Base-by-base conservation (phyloP, 1,140 invertebrate genomes). In the Drosophila arawakana region DNA sequence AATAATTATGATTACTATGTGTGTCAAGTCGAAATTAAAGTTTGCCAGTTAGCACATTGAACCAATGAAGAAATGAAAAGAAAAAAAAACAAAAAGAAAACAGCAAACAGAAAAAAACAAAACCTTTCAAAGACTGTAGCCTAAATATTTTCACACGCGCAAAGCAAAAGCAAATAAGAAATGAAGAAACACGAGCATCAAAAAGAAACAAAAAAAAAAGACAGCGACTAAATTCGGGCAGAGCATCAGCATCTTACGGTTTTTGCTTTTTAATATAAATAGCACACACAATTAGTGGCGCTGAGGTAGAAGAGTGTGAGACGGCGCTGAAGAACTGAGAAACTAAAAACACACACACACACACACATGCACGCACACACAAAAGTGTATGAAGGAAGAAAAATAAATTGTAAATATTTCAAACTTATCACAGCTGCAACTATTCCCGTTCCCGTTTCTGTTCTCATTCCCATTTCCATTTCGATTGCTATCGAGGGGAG, bases 81-180 rank as follows among this genome's bases (percentile, higher is more conserved):
- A 76, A 62, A 39, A 47, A 71, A 47, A 25, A 41, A 44, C n/a
- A n/a, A 60, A 69, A 41, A 69, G 25, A 3, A 30, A 30, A 30
- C 25, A 30, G 25, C 25, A 30, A 30, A 30, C 25, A 5, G 25
- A 65, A 70, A 75, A 73, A 65, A 57, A 61, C 35, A 81, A 82
- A 76, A 83, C 62, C 73, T 80, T 68, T 68, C 50, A 41, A 34
- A 68, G 71, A 68, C 68, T 67, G 46, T 84, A 80, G 81, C 79
- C 82, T 73, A 79, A 85, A 85, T 81, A 86, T 81, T 86, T 86
- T 82, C 82, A 86, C 82, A 86, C 82, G 83, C 82, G 81, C 81
- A 67, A 59, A 54, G 73, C 62, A 59, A 71, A 63, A 9, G 54
- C 57, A 69, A 74, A 65, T 44, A 58, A n/a, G 49, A 43, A 59